These are phyloP conservation scores for Agonopterix arenella DNA, from an alignment of 2,888 invertebrate genomes.

Conservation along the genomic window DNA sequence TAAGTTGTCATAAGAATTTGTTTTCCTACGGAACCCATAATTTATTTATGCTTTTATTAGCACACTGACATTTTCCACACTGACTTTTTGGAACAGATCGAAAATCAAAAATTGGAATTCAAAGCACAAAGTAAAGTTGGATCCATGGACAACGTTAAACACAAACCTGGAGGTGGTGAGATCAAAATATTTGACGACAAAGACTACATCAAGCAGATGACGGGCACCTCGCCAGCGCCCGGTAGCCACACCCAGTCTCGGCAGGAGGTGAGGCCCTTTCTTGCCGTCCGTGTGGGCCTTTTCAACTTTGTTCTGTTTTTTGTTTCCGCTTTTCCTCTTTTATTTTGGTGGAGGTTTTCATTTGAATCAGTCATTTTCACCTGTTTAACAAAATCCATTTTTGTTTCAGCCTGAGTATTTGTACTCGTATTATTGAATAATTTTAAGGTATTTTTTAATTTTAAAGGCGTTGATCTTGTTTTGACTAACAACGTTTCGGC, in stretches of 20 bases:
- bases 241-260: constrained; percentile 55
- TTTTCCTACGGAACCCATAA: constrained; percentile 15
- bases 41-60: background rate
- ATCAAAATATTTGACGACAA: constrained; percentile 96
- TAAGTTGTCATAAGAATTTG: background rate
- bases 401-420: constrained; percentile 75
- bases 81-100: constrained; percentile 82
- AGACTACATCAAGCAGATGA: constrained; percentile 90
- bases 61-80: constrained; percentile 27
- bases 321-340: constrained; percentile 25
- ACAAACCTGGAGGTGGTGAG: constrained; percentile 95
- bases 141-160: constrained; percentile 92
- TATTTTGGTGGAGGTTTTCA: constrained; percentile 40
- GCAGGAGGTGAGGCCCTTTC: constrained; percentile 67
- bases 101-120: constrained; percentile 93
- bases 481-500: constrained; percentile 16
- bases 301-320: constrained; percentile 26
- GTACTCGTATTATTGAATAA: constrained; percentile 68
- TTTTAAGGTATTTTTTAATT: constrained; percentile 23
- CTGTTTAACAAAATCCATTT: constrained; percentile 27
- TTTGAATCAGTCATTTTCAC: constrained; percentile 25
- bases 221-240: constrained; percentile 56
- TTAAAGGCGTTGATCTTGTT: constrained; percentile 14
- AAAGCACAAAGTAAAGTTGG: constrained; percentile 95
- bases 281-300: constrained; percentile 10